Conservation (phyloP, 2,888 invertebrate genomes). For the Agrochola macilenta region DNA sequence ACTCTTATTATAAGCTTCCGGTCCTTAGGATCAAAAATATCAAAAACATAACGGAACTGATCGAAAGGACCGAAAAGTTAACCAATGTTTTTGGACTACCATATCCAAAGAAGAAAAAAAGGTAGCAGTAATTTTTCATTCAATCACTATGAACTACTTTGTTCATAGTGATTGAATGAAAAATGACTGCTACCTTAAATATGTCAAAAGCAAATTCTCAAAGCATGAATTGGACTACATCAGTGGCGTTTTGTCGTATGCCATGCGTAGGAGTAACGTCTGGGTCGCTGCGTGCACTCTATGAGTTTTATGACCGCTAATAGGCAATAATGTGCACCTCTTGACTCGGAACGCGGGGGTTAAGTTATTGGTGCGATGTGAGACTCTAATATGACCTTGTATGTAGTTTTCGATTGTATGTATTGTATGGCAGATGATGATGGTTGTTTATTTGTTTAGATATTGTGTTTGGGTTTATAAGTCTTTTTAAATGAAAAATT, state of each 20-base stretch:
- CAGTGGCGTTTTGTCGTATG: slow-evolving; percentile 64
- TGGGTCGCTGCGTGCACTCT: slow-evolving; percentile 71
- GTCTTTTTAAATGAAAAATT: not conserved
- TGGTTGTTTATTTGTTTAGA: not conserved
- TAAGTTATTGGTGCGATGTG: slow-evolving; percentile 75
- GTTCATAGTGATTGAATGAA: too few relatives aligned
- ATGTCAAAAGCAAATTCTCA: slow-evolving; percentile 24
- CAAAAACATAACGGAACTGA: not conserved
- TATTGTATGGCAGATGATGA: slow-evolving; percentile 23
- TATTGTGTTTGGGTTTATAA: not conserved
- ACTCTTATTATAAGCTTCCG: not conserved
- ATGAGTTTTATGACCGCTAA: slow-evolving; percentile 81
- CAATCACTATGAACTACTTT: too few relatives aligned
- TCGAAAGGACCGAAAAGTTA: not conserved
- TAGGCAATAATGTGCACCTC: slow-evolving; percentile 80
- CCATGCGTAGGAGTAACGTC: slow-evolving; percentile 71
- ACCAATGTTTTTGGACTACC: not conserved
- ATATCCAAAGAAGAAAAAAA: not conserved
- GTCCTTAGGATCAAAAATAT: not conserved
- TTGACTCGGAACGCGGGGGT: slow-evolving; percentile 76
- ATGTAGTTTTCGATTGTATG: slow-evolving; percentile 51
- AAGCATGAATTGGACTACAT: slow-evolving; percentile 55
- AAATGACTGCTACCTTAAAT: too few relatives aligned
- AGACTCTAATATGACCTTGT: slow-evolving; percentile 60
- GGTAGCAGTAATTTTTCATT: not conserved